phyloP scores from a whole-genome alignment of 2,797 vertebrate genomes.

The Chaetodon trifasciatus region DNA sequence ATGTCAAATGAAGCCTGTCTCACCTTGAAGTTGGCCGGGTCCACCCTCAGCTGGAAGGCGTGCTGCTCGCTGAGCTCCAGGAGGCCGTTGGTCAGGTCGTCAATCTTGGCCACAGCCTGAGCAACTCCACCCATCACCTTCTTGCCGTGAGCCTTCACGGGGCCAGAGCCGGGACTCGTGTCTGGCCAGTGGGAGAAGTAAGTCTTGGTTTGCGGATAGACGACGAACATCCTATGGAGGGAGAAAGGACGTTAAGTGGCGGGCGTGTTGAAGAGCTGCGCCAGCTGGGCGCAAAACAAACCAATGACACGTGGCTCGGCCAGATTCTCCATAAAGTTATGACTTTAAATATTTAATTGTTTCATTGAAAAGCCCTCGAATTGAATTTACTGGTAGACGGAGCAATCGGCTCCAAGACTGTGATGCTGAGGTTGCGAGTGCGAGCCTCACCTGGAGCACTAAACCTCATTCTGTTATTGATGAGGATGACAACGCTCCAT shows the following conservation, averaged over 20 bases:
- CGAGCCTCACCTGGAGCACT: constrained; percentile 37
- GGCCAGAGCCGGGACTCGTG: constrained; percentile 61
- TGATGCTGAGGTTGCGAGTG: constrained; percentile 49
- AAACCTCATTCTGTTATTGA: fast-evolving
- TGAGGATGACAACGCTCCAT: no score
- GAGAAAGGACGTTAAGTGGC: background rate
- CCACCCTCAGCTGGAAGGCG: constrained; percentile 83
- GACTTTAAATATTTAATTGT: no score
- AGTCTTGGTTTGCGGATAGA: constrained; percentile 87
- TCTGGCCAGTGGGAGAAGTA: constrained; percentile 88
- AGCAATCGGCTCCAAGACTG: no score
- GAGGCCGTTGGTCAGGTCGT: constrained; percentile 78
- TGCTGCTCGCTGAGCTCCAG: constrained; percentile 85
- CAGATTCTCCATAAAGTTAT: no score
- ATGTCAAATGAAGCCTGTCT: background rate
- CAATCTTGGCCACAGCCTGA: constrained; percentile 77
- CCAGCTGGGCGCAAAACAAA: background rate
- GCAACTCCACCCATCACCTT: constrained; percentile 78
- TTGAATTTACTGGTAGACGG: no score
- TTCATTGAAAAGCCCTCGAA: no score
- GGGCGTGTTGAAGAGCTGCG: no score
- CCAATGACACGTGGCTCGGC: background rate
- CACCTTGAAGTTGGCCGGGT: constrained; percentile 89
- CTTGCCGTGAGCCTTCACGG: constrained; percentile 80
- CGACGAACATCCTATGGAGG: constrained; percentile 78